Percentiles rank a stretch among this genome's conserved stretches.
Evolutionary conservation across 1,140 invertebrate species (phyloP).

Genomic region (Drosophila triauraria): DNA sequence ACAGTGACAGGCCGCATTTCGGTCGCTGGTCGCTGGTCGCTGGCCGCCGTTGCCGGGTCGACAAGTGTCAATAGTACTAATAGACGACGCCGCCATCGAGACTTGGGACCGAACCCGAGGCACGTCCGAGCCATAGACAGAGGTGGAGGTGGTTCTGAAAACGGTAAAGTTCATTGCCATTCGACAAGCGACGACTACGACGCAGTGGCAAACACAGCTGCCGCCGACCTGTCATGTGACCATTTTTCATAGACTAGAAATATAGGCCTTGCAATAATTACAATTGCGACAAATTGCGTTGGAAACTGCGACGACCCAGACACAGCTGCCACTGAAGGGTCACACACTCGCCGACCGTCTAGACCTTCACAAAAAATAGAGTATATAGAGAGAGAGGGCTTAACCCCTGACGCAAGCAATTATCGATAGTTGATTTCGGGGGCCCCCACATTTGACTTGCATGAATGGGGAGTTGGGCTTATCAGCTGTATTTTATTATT

Average conservation of each 20-base stretch:
- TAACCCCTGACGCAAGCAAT: constrained; percentile 47
- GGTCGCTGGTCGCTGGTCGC: constrained; percentile 20
- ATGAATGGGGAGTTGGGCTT: constrained; percentile 46
- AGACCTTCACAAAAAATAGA: constrained; percentile 31
- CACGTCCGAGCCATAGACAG: constrained; percentile 43
- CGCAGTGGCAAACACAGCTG: constrained; percentile 71
- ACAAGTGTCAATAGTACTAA: constrained; percentile 83
- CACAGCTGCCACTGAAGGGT: constrained; percentile 50
- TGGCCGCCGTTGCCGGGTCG: constrained; percentile 50
- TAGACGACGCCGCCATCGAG: constrained; percentile 55
- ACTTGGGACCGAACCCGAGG: constrained; percentile 41
- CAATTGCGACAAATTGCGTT: constrained; percentile 24
- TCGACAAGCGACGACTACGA: constrained; percentile 19
- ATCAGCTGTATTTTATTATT: constrained; percentile 62
- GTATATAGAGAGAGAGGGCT: neutral
- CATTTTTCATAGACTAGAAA: constrained; percentile 61
- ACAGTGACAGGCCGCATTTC: constrained; percentile 75
- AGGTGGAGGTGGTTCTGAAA: constrained; percentile 39
- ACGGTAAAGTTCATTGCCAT: constrained; percentile 83
- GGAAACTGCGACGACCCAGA: constrained; percentile 13
- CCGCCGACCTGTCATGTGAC: constrained; percentile 72
- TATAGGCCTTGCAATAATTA: constrained; percentile 7
- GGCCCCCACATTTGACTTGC: constrained; percentile 42
- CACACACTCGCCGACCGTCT: constrained; percentile 36
- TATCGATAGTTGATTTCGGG: constrained; percentile 38